Percentiles rank a stretch among this genome's conserved stretches.
These are phyloP conservation scores for Tragopan temminckii DNA, from an alignment of 2,797 vertebrate species.

Conservation along the genomic window DNA sequence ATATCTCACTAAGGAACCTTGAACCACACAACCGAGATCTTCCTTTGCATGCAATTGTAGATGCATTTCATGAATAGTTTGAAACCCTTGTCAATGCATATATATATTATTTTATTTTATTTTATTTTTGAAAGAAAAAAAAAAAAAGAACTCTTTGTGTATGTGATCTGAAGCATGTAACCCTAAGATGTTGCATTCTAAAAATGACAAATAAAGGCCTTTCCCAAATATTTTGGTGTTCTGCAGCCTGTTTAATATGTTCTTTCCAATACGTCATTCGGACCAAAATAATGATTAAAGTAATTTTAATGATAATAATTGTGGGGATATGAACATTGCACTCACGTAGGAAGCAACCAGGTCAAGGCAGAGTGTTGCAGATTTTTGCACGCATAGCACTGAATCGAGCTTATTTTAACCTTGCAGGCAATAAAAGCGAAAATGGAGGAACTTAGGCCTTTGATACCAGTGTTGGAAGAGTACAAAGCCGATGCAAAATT, in stretches of 20 bases:
- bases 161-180: constrained; percentile 99
- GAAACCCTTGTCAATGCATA: constrained; percentile 94
- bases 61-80: constrained; percentile 92
- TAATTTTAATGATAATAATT: constrained; percentile 62
- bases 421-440: constrained; percentile 99
- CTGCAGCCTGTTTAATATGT: constrained; percentile 92
- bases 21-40: constrained; percentile 80
- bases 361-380: constrained; percentile 86
- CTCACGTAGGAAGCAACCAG: constrained; percentile 79
- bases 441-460: constrained; percentile 99
- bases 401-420: constrained; percentile 98
- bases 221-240: constrained; percentile 98
- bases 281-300: constrained; percentile 63
- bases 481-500: constrained; percentile 99
- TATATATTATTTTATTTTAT: constrained; percentile 88
- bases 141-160: constrained; percentile 94
- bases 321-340: constrained; percentile 68
- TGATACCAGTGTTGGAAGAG: constrained; percentile 99
- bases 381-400: constrained; percentile 92
- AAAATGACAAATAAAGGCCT: constrained; percentile 99
- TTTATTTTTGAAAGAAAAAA: constrained; percentile 77
- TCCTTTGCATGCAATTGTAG: constrained; percentile 95
- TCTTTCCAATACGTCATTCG: constrained; percentile 79
- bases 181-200: constrained; percentile 98
- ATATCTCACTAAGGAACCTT: constrained; percentile 90